These are phyloP conservation scores for Pantala flavescens DNA, from an alignment of 1,140 invertebrate genomes.

Conservation along the genomic window DNA sequence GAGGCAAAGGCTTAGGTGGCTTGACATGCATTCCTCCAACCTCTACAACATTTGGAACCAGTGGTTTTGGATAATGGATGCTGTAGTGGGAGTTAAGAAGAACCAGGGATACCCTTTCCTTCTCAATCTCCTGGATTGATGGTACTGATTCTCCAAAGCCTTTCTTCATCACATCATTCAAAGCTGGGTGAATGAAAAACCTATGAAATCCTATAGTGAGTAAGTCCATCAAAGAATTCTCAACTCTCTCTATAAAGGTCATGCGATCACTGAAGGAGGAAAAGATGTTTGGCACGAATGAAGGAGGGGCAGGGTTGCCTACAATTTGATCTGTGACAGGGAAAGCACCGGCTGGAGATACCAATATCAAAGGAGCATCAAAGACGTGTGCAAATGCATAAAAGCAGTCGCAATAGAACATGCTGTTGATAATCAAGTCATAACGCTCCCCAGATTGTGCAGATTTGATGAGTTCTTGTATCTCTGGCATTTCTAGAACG, in stretches of 20 bases:
- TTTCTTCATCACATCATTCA: background rate
- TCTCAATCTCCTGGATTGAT: slow-evolving; percentile 28
- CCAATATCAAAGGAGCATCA: slow-evolving; percentile 16
- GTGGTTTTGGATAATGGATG: slow-evolving; percentile 24
- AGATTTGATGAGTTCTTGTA: background rate
- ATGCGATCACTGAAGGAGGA: slow-evolving; percentile 40
- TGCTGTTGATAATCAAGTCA: background rate
- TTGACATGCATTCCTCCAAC: slow-evolving; percentile 29
- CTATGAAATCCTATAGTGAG: background rate
- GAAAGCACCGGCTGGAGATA: slow-evolving; percentile 20
- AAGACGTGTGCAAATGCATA: background rate
- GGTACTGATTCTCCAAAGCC: slow-evolving; percentile 8
- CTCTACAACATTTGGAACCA: slow-evolving; percentile 28
- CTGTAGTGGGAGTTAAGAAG: slow-evolving; percentile 28
- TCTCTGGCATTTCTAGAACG: background rate
- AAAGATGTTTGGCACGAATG: slow-evolving; percentile 48
- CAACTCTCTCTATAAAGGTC: slow-evolving; percentile 45
- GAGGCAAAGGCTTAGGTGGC: slow-evolving; percentile 27
- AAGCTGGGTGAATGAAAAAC: background rate
- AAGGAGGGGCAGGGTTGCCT: slow-evolving; percentile 19
- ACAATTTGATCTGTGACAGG: slow-evolving; percentile 26
- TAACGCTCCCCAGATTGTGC: background rate
- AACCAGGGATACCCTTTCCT: slow-evolving; percentile 26
- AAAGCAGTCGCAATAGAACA: slow-evolving; percentile 3
- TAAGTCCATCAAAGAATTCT: slow-evolving; percentile 34